These are phyloP conservation scores for Leptinotarsa undecemlineata DNA, from an alignment of 1,140 invertebrate species.

Conservation along the genomic window DNA sequence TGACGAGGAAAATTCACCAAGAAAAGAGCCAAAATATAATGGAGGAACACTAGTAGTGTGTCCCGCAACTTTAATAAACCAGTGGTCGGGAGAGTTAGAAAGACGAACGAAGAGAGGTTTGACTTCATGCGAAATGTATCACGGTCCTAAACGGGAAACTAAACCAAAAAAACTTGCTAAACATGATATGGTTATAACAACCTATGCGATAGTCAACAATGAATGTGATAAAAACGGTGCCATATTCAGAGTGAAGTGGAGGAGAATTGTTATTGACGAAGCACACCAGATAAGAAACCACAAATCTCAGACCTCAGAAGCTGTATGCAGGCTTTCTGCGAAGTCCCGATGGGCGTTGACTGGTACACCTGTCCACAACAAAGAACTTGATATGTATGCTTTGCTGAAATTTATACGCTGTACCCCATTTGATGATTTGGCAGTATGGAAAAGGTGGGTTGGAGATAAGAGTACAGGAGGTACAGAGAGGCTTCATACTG, in stretches of 20 bases:
- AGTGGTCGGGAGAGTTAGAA: constrained; percentile 85
- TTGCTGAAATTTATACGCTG: constrained; percentile 83
- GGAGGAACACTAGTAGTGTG: constrained; percentile 86
- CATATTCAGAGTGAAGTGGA: constrained; percentile 74
- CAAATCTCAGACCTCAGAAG: constrained; percentile 73
- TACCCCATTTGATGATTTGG: constrained; percentile 85
- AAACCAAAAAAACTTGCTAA: constrained; percentile 65
- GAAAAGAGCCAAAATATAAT: constrained; percentile 44
- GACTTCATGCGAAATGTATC: constrained; percentile 74
- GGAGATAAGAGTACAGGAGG: constrained; percentile 76
- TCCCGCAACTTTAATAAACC: constrained; percentile 80
- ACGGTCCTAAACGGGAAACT: constrained; percentile 75
- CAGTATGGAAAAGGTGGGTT: constrained; percentile 73
- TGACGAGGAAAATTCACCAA: constrained; percentile 43
- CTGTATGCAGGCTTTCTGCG: constrained; percentile 68
- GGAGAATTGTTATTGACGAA: constrained; percentile 89
- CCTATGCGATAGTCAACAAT: constrained; percentile 68
- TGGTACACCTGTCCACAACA: constrained; percentile 95
- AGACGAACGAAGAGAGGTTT: constrained; percentile 65
- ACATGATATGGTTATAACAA: constrained; percentile 78
- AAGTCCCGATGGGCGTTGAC: constrained; percentile 83
- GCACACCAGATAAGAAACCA: constrained; percentile 89
- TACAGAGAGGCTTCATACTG: constrained; percentile 71
- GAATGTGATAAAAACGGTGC: constrained; percentile 60
- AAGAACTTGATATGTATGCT: constrained; percentile 86